Percentiles rank a stretch among this genome's conserved stretches.
Conservation (phyloP, 2,888 invertebrate genomes). For the Leucophora obtusa region DNA sequence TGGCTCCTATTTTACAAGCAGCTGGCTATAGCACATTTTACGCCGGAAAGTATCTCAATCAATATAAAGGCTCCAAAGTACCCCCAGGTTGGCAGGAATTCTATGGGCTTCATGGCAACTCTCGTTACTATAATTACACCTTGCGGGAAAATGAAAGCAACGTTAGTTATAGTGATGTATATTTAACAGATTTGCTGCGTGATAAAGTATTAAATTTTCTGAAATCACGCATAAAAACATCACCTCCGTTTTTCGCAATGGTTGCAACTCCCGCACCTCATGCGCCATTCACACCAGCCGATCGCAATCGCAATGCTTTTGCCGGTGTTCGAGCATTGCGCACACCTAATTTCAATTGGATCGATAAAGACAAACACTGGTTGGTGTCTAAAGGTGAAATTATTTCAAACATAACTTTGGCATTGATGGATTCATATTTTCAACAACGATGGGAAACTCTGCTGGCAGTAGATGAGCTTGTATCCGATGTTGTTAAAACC, state of each 20-base stretch:
- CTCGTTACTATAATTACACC: constrained; percentile 93
- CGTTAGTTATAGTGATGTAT: constrained; percentile 83
- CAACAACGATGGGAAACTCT: constrained; percentile 88
- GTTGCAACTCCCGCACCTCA: constrained; percentile 93
- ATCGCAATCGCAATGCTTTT: constrained; percentile 84
- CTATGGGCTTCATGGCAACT: constrained; percentile 93
- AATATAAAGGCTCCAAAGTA: constrained; percentile 83
- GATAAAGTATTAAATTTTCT: constrained; percentile 70
- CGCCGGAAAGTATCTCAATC: constrained; percentile 95
- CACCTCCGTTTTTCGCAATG: constrained; percentile 86
- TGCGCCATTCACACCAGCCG: constrained; percentile 90
- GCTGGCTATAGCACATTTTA: constrained; percentile 91
- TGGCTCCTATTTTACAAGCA: constrained; percentile 83
- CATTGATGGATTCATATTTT: constrained; percentile 85
- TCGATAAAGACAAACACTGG: constrained; percentile 88
- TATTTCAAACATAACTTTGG: constrained; percentile 81
- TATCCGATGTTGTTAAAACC: constrained; percentile 82
- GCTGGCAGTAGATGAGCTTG: constrained; percentile 92
- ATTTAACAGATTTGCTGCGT: constrained; percentile 90
- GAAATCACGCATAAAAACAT: constrained; percentile 26
- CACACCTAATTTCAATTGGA: constrained; percentile 84
- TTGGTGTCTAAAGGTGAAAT: constrained; percentile 82
- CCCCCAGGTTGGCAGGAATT: constrained; percentile 94
- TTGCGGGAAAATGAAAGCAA: constrained; percentile 88
- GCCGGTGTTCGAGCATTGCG: constrained; percentile 82